Percentiles rank a stretch among this genome's conserved stretches.
Evolutionary conservation across 2,113 vertebrate genomes (phyloP).

Genomic region (Heterochromis multidens): DNA sequence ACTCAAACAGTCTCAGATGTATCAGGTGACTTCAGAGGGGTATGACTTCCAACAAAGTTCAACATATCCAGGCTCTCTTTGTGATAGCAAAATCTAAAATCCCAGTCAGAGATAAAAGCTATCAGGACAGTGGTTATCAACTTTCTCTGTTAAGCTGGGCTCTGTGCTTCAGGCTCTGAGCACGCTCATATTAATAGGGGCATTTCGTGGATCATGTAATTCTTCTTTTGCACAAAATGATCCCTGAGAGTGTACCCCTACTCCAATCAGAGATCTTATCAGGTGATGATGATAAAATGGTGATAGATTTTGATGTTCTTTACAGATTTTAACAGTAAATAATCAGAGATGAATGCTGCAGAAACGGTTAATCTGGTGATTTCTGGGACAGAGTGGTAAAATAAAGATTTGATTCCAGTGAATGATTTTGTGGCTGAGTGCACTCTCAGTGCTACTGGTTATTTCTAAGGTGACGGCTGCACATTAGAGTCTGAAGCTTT

Average conservation of each 20-base stretch:
- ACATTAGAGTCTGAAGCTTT: background rate
- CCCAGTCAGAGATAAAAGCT: background rate
- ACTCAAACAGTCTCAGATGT: background rate
- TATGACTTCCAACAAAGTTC: background rate
- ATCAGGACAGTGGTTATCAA: too few relatives aligned
- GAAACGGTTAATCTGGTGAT: background rate
- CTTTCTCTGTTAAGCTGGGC: too few relatives aligned
- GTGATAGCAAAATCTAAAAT: background rate
- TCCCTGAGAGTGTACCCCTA: background rate
- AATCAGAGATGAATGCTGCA: background rate
- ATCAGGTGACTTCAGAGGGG: background rate
- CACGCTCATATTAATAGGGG: background rate
- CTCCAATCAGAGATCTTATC: background rate
- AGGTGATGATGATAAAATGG: background rate
- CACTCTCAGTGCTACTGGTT: background rate
- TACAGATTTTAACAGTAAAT: background rate
- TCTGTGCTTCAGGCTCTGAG: too few relatives aligned
- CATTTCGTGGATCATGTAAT: background rate
- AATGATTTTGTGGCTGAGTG: background rate
- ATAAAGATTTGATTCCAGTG: background rate
- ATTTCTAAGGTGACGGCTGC: background rate
- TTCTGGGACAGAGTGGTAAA: background rate
- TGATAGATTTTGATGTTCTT: too few relatives aligned
- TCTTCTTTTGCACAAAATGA: background rate
- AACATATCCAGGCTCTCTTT: background rate